phyloP scores from a whole-genome alignment of 2,113 vertebrate genomes.

The Platichthys stellatus region DNA sequence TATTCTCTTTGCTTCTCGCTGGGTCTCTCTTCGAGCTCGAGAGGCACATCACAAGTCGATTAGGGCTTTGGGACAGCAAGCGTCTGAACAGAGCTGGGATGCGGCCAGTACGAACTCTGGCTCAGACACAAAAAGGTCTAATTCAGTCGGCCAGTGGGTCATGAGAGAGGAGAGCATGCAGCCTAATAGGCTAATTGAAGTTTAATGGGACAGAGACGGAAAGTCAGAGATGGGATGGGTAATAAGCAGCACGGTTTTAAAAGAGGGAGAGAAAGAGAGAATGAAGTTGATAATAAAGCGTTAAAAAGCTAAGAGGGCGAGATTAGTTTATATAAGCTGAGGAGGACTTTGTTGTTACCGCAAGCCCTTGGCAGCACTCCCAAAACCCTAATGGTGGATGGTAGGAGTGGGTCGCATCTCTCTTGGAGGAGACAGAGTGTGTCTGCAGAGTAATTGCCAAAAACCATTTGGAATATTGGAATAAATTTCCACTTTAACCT shows the following conservation, averaged over 20 bases:
- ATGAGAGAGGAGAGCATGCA: conserved; percentile 37
- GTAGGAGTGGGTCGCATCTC: conserved; percentile 1
- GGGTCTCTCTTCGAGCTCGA: conserved; percentile 29
- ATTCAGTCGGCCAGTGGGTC: conserved; percentile 54
- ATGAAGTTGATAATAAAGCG: conserved; percentile 39
- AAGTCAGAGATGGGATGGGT: conserved; percentile 18
- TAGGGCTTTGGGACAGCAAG: conserved; percentile 37
- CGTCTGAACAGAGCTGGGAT: conserved; percentile 38
- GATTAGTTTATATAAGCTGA: conserved; percentile 28
- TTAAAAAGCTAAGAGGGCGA: conserved; percentile 40
- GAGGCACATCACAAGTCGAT: conserved; percentile 48
- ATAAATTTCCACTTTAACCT: background rate
- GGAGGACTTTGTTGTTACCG: conserved; percentile 33
- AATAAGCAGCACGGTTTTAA: conserved; percentile 9
- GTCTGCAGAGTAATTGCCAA: background rate
- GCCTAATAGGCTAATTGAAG: conserved; percentile 69
- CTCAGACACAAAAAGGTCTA: conserved; percentile 52
- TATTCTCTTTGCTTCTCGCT: conserved; percentile 15
- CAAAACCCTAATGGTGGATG: conserved; percentile 40
- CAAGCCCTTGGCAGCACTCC: conserved; percentile 44
- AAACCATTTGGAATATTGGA: background rate
- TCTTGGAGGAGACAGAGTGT: background rate
- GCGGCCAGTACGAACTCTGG: conserved; percentile 52
- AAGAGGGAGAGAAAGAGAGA: conserved; percentile 28
- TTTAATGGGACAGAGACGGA: conserved; percentile 56